A percentile compares a stretch with the other conserved stretches of the same genome.
Conservation (phyloP, 2,113 vertebrate genomes). For the Peromyscus leucopus region DNA sequence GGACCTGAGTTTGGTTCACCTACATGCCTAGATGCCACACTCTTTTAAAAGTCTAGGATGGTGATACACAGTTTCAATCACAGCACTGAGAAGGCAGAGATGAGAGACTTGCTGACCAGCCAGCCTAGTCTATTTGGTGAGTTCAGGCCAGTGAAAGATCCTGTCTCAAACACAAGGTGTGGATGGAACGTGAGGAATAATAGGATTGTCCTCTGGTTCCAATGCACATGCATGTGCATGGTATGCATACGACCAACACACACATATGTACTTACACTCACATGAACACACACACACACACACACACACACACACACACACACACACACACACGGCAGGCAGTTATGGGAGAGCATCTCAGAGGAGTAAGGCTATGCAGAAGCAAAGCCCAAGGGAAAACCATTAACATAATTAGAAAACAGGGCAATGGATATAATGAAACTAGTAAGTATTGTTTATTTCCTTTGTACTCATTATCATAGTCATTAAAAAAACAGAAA, state of each 20-base stretch:
- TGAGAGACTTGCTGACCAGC: not conserved
- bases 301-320: not conserved
- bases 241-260: not conserved
- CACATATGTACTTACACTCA: not conserved
- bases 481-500: constrained; percentile 15
- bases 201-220: not conserved
- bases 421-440: not conserved
- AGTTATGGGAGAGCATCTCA: not conserved
- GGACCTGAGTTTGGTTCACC: not conserved
- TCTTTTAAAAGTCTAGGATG: not conserved
- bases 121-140: not conserved
- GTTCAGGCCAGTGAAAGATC: not conserved
- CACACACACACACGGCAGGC: not conserved
- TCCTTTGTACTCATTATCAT: constrained; percentile 8
- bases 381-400: not conserved
- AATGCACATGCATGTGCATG: not conserved
- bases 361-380: not conserved
- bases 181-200: not conserved
- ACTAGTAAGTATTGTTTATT: not conserved
- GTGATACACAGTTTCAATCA: not conserved
- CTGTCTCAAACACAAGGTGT: not conserved
- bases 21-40: not conserved
- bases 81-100: not conserved
- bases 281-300: too few relatives aligned
- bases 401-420: not conserved